A percentile compares a stretch with the other conserved stretches of the same genome.
Evolutionary conservation across 2,797 vertebrate species (phyloP).

Genomic region (Staurois parvus): DNA sequence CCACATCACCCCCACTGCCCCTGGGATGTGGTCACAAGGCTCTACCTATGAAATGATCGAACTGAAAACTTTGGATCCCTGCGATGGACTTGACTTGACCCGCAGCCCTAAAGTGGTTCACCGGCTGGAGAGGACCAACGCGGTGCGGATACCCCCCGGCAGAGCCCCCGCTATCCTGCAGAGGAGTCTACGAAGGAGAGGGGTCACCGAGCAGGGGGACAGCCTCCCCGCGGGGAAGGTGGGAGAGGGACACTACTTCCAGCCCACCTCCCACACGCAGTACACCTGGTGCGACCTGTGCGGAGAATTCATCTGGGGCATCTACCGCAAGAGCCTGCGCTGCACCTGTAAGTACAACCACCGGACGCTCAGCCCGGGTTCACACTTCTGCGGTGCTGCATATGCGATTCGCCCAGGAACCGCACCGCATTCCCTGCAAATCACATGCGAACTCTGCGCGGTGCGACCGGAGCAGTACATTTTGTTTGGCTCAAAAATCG

Average conservation of each 20-base stretch:
- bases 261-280: slow-evolving; percentile 83
- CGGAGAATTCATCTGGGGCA: slow-evolving; percentile 96
- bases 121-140: slow-evolving; percentile 79
- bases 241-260: slow-evolving; percentile 87
- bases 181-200: slow-evolving; percentile 71
- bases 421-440: no score
- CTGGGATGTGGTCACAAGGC: slow-evolving; percentile 81
- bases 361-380: no score
- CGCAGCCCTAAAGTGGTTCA: slow-evolving; percentile 71
- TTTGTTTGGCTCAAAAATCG: no score
- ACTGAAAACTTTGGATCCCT: slow-evolving; percentile 83
- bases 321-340: slow-evolving; percentile 89
- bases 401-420: no score
- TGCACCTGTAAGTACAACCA: slow-evolving; percentile 87
- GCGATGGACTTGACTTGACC: slow-evolving; percentile 79
- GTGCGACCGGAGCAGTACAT: no score
- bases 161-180: slow-evolving; percentile 74
- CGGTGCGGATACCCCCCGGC: slow-evolving; percentile 78
- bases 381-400: no score
- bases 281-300: slow-evolving; percentile 97
- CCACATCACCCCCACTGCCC: background rate
- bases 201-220: slow-evolving; percentile 72
- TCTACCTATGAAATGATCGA: slow-evolving; percentile 85
- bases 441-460: no score
- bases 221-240: slow-evolving; percentile 67